A percentile compares a stretch with the other conserved stretches of the same genome.
Conservation (phyloP, 1,140 invertebrate species). For the Vanessa tameamea region DNA sequence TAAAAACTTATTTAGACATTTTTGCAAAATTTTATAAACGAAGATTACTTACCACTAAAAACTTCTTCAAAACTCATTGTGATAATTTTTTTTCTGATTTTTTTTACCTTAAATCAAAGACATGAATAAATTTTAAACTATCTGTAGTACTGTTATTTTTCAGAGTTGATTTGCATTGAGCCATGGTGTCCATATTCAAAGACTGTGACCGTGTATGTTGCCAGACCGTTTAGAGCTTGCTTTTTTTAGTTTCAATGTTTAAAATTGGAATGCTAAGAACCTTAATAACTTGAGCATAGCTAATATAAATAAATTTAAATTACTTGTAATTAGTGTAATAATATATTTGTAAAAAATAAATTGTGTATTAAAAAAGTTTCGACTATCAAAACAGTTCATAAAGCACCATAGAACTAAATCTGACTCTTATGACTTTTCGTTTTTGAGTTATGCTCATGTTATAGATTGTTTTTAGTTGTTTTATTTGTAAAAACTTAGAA, state of each 20-base stretch:
- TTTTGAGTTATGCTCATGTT: too few relatives aligned
- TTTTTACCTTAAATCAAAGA: background rate
- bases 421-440: too few relatives aligned
- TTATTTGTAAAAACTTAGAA: too few relatives aligned
- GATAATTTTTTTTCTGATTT: background rate
- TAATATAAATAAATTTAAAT: background rate
- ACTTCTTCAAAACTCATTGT: background rate
- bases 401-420: too few relatives aligned
- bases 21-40: too few relatives aligned
- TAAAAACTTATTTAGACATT: background rate
- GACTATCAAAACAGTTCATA: too few relatives aligned
- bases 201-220: constrained; percentile 68
- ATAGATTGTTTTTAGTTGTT: too few relatives aligned
- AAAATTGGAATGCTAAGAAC: background rate
- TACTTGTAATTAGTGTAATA: too few relatives aligned
- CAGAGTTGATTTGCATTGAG: constrained; percentile 48
- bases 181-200: constrained; percentile 66
- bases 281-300: background rate
- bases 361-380: too few relatives aligned
- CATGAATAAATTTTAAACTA: background rate
- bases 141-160: constrained; percentile 36
- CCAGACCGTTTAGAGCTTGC: constrained; percentile 15
- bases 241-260: constrained; percentile 3
- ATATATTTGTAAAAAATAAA: too few relatives aligned
- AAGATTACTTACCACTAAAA: too few relatives aligned